Base-by-base conservation (phyloP, 1,140 invertebrate species). In the Drosophila repletoides region DNA sequence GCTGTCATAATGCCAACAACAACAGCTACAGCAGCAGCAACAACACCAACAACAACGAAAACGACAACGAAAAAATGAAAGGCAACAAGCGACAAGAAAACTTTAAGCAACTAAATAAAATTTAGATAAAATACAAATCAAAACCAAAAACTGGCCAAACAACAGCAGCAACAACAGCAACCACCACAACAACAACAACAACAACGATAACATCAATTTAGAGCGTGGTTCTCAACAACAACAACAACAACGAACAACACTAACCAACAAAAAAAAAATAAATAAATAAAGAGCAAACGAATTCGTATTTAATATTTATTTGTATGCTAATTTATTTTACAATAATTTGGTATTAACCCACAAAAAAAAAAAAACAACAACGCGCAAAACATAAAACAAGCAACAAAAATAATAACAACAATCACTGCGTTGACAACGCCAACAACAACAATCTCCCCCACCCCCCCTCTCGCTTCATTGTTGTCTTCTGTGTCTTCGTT, bases 271-370 rank as follows among this genome's bases (percentile, higher is more conserved):
- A 43, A 14, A 29, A 14, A 34, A 34, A 49, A 36, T 19, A 24
- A 21, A 31, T 14, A 41, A 5, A 63, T 26, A 21, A 7, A 17
- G 19, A 72, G 24, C 72, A 41, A 76, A 67, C 53, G 51, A 26
- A 41, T 56, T 64, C 40, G 26, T 48, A 48, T 58, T 72, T 45
- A 77, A 56, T 84, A 79, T 79, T 79, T 74, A 77, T 84, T 73
- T 69, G 38, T 67, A 84, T 84, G 74, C 65, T 71, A 77, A 83
- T 83, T 77, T 63, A 77, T 77, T 73, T 77, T 73, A 81, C 73
- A 77, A 84, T 74, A 67, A 84, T 61, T 83, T 84, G 69, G 70
- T 71, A 84, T 84, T 84, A 83, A 84, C 74, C 77, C 74, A 73
- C 72, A 67, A 58, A 15, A n/a, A 43, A 68, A 68, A 49, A 69